A percentile compares a stretch with the other conserved stretches of the same genome.
Evolutionary conservation across 2,888 invertebrate species (phyloP).

Genomic region (Acrocyrtus sp.): DNA sequence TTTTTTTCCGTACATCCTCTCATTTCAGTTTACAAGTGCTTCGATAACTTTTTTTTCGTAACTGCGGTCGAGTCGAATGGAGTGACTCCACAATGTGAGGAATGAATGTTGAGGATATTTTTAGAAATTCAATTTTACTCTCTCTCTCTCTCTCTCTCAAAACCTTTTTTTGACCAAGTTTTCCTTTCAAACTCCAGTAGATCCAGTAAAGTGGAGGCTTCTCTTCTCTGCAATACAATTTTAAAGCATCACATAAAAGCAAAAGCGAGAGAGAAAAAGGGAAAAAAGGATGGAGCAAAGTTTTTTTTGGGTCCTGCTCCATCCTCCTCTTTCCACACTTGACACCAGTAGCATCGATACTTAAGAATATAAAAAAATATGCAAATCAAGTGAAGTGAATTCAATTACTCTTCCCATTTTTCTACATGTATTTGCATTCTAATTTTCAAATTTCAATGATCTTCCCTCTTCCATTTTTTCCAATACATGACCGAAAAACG

Average conservation of each 20-base stretch:
- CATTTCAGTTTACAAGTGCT: background rate
- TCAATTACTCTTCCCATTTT: background rate
- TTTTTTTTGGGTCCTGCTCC: too few relatives aligned
- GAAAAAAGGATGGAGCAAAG: too few relatives aligned
- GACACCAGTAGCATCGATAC: background rate
- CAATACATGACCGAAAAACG: too few relatives aligned
- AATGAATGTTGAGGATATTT: background rate
- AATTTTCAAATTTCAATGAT: too few relatives aligned
- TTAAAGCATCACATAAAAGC: background rate
- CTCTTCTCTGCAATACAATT: background rate
- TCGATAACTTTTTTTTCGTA: background rate
- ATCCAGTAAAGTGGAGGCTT: too few relatives aligned
- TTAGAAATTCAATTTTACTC: background rate
- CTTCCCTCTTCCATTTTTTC: too few relatives aligned
- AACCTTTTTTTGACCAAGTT: background rate
- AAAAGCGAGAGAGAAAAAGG: background rate
- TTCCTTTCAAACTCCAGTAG: too few relatives aligned
- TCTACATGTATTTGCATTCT: background rate
- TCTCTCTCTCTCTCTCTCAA: background rate
- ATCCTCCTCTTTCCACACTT: too few relatives aligned
- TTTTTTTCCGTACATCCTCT: background rate
- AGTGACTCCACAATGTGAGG: background rate
- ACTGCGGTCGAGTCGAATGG: background rate
- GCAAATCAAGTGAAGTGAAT: background rate
- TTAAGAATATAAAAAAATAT: background rate